Evolutionary conservation across 2,888 invertebrate genomes (phyloP).

Genomic region (Rhogogaster chlorosoma): DNA sequence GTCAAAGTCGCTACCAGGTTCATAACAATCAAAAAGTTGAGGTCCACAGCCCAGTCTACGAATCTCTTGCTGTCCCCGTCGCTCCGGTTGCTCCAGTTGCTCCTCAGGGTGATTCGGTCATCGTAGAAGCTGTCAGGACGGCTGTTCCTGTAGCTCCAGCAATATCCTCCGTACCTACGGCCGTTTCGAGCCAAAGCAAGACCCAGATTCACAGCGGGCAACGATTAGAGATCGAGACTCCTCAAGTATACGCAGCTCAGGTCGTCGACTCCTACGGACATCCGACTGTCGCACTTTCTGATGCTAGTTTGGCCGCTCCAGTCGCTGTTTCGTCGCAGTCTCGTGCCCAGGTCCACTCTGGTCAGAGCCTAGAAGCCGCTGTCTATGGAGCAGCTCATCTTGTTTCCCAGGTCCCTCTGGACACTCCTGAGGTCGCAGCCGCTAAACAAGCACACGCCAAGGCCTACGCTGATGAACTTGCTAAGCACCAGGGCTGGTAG

Average conservation of each 20-base stretch:
- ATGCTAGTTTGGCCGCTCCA: neutral
- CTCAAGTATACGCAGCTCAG: slow-evolving; percentile 16
- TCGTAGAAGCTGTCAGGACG: slow-evolving; percentile 32
- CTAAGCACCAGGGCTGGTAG: slow-evolving; percentile 52
- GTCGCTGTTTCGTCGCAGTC: slow-evolving; percentile 67
- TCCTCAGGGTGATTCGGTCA: slow-evolving; percentile 17
- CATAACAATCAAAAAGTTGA: slow-evolving; percentile 55
- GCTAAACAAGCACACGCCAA: slow-evolving; percentile 51
- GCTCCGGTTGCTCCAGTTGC: slow-evolving; percentile 37
- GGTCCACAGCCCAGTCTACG: slow-evolving; percentile 46
- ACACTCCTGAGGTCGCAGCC: slow-evolving; percentile 51
- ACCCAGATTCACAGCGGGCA: slow-evolving; percentile 54
- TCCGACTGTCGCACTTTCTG: slow-evolving; percentile 41
- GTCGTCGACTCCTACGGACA: slow-evolving; percentile 44
- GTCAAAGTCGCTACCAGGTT: slow-evolving; percentile 66
- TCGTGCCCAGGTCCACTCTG: slow-evolving; percentile 42
- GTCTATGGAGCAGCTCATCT: slow-evolving; percentile 19
- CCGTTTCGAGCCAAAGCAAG: slow-evolving; percentile 67
- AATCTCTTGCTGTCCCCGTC: slow-evolving; percentile 7
- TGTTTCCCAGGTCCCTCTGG: slow-evolving; percentile 32
- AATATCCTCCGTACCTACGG: slow-evolving; percentile 69
- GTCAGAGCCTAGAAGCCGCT: slow-evolving; percentile 24
- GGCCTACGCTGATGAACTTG: slow-evolving; percentile 49
- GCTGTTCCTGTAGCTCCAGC: slow-evolving; percentile 61
- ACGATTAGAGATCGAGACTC: slow-evolving; percentile 46